These are phyloP conservation scores for Amorpha juglandis DNA, from an alignment of 2,888 invertebrate species.

Conservation along the genomic window DNA sequence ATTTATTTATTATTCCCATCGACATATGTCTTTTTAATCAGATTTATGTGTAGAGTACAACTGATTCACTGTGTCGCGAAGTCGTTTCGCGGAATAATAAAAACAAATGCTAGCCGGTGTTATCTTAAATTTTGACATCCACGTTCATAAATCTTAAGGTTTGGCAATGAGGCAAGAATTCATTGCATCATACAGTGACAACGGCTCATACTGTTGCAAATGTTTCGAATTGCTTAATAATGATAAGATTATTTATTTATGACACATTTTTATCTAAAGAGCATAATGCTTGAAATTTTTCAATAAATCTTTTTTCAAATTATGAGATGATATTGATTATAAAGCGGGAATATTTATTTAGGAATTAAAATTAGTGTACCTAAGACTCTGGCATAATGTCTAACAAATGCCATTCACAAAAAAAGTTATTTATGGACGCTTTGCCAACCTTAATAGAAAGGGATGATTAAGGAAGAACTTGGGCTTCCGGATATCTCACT, in stretches of 20 bases:
- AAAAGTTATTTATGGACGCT: too few relatives aligned
- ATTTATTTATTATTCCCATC: neutral
- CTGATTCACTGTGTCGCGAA: neutral
- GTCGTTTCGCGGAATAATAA: conserved; percentile 36
- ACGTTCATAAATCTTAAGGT: conserved; percentile 41
- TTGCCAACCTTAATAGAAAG: too few relatives aligned
- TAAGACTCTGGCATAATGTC: too few relatives aligned
- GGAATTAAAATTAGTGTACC: too few relatives aligned
- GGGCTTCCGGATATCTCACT: too few relatives aligned
- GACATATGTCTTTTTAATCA: conserved; percentile 13
- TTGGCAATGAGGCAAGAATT: conserved; percentile 56
- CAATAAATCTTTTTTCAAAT: too few relatives aligned
- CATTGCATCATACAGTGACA: conserved; percentile 46
- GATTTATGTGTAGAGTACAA: neutral
- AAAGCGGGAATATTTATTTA: too few relatives aligned
- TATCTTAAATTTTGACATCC: conserved; percentile 42
- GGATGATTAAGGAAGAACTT: too few relatives aligned
- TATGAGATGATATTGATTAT: too few relatives aligned
- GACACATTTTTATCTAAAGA: conserved; percentile 1
- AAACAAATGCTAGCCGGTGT: conserved; percentile 28
- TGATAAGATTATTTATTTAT: neutral
- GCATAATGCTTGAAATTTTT: neutral
- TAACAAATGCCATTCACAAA: too few relatives aligned
- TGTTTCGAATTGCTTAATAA: neutral
- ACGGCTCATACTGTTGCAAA: conserved; percentile 25